These are phyloP conservation scores for Brenthis daphne DNA, from an alignment of 2,888 invertebrate genomes.

Conservation along the genomic window DNA sequence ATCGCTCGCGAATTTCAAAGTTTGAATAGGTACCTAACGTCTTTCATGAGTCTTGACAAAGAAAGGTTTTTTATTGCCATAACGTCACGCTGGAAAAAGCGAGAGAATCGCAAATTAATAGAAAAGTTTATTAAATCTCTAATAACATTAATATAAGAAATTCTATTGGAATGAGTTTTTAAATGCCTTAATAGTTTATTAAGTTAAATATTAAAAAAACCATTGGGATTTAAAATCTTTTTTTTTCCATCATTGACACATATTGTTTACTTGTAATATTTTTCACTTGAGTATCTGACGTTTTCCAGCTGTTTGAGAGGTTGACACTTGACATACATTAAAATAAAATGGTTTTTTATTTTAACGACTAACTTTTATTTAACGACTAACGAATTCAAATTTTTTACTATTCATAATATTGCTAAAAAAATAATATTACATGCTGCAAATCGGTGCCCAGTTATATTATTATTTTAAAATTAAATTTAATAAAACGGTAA, in stretches of 20 bases:
- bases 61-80: constrained; percentile 8
- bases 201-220: too few species aligned
- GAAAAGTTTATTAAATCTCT: too few species aligned
- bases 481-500: constrained; percentile 7
- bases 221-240: too few species aligned
- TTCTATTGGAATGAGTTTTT: too few species aligned
- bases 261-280: neutral
- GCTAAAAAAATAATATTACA: neutral
- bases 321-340: neutral
- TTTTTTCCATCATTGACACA: neutral
- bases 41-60: constrained; percentile 11
- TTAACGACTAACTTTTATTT: too few species aligned
- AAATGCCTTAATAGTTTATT: too few species aligned
- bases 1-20: constrained; percentile 15
- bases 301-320: constrained; percentile 19
- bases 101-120: neutral
- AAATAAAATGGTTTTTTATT: too few species aligned
- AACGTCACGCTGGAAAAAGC: neutral
- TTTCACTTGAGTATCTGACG: neutral
- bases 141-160: too few species aligned
- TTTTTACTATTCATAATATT: constrained; percentile 6
- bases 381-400: neutral
- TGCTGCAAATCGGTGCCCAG: constrained; percentile 7
- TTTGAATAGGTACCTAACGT: constrained; percentile 5
- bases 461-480: neutral